phyloP scores from a whole-genome alignment of 2,888 invertebrate genomes.

The Perizoma affinitatum region DNA sequence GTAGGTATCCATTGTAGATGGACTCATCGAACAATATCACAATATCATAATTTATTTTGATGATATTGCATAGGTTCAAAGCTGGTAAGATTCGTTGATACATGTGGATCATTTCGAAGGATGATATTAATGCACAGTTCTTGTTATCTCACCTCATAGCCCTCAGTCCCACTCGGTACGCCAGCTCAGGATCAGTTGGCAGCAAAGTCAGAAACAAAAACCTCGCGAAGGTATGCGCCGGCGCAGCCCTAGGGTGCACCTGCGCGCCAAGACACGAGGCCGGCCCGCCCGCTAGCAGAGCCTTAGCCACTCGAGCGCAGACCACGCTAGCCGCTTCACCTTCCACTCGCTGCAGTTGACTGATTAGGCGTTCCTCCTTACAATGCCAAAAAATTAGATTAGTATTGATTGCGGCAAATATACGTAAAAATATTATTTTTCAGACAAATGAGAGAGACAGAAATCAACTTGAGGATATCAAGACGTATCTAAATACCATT shows the following conservation, averaged over 20 bases:
- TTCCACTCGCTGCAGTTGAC: slow-evolving; percentile 90
- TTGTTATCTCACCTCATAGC: slow-evolving; percentile 85
- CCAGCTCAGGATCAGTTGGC: slow-evolving; percentile 90
- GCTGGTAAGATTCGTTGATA: too few species aligned
- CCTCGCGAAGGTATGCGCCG: slow-evolving; percentile 93
- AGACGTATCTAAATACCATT: too few species aligned
- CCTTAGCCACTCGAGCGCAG: slow-evolving; percentile 86
- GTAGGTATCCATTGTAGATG: too few species aligned
- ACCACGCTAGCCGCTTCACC: slow-evolving; percentile 89
- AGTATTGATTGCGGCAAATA: too few species aligned
- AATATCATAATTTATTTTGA: too few species aligned
- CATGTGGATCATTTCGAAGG: too few species aligned
- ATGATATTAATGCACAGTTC: too few species aligned
- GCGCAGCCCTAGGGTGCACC: slow-evolving; percentile 92
- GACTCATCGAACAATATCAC: too few species aligned
- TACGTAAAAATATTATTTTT: neutral
- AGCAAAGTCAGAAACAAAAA: slow-evolving; percentile 91
- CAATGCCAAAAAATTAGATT: slow-evolving; percentile 49
- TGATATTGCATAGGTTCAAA: too few species aligned
- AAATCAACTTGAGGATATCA: too few species aligned
- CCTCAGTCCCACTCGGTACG: slow-evolving; percentile 90
- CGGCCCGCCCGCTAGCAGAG: slow-evolving; percentile 90
- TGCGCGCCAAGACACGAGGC: slow-evolving; percentile 88
- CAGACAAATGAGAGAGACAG: neutral
- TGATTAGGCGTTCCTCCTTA: slow-evolving; percentile 91